These are phyloP conservation scores for Halocaridina rubra DNA, from an alignment of 2,888 invertebrate genomes.

Conservation along the genomic window DNA sequence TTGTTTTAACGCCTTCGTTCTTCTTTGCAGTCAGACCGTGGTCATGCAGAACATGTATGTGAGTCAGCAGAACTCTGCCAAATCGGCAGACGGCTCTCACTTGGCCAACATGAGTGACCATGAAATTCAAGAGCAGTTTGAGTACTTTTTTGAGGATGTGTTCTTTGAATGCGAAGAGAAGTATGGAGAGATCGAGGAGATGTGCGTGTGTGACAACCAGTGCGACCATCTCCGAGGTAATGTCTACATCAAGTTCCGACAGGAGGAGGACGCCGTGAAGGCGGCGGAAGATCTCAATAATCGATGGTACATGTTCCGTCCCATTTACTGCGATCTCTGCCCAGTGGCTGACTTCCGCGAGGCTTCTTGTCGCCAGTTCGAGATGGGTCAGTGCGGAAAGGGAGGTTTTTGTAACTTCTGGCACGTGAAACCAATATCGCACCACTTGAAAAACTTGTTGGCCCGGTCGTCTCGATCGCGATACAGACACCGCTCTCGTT, in stretches of 20 bases:
- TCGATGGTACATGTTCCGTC: conserved; percentile 73
- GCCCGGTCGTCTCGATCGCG: conserved; percentile 61
- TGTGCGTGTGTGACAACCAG: conserved; percentile 75
- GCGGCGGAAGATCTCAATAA: conserved; percentile 73
- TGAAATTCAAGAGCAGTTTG: conserved; percentile 73
- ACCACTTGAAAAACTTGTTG: conserved; percentile 60
- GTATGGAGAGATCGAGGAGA: conserved; percentile 75
- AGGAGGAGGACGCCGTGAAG: conserved; percentile 74
- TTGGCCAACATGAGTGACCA: conserved; percentile 67
- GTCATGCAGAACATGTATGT: conserved; percentile 73
- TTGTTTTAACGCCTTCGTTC: too few relatives aligned
- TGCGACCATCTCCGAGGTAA: conserved; percentile 74
- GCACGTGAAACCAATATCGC: conserved; percentile 63
- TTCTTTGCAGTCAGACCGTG: conserved; percentile 72
- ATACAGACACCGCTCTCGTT: conserved; percentile 47
- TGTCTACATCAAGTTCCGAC: conserved; percentile 73
- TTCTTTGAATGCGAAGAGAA: conserved; percentile 73
- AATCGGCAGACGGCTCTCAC: conserved; percentile 70
- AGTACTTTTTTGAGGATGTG: conserved; percentile 74
- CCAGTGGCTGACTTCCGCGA: conserved; percentile 75
- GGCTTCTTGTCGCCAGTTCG: conserved; percentile 74
- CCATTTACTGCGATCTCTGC: conserved; percentile 73
- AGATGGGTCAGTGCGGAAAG: conserved; percentile 68
- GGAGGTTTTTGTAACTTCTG: conserved; percentile 64
- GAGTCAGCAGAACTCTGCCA: conserved; percentile 72